Evolutionary conservation across 1,140 invertebrate species (phyloP), one percentile per base, ranked within the genome.

Genomic region (Pseudomyrmex sp.): DNA sequence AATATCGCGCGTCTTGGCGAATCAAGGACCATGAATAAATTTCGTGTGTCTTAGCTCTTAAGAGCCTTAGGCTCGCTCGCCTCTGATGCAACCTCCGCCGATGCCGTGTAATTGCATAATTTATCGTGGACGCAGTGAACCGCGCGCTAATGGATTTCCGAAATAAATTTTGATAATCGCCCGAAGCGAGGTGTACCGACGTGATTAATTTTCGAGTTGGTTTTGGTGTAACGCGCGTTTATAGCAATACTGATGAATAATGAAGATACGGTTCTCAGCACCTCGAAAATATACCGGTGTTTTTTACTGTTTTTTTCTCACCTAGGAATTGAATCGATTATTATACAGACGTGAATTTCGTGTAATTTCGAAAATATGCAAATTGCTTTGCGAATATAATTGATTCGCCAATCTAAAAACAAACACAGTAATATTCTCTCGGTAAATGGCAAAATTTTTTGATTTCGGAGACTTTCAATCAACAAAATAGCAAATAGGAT

Each of bases 111-210:
- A 88, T 88, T 79, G 85, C 85, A 84, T 88, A 84, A 88, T 86
- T 88, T 77, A 86, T 84, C 85, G 66, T 79, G 80, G 80, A 84
- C 80, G 58, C 74, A 72, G 65, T 52, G 59, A 66, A 68, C 75
- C 59, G 50, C 46, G 74, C 56, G 10, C 76, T 87, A 87, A 85
- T 88, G 76, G 87, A 85, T 88, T 88, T 84, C 52, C 85, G 65
- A 82, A 87, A 88, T 88, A 85, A 87, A 85, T 87, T 87, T 72
- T 50, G 66, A 62, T 76, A 73, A 87, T 87, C 85, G 82, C 44
- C 54, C 20, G 56, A 52, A 66, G 85, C 72, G 15, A 80, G 56
- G 54, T 26, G 23, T 50, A 80, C 20, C 54, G 35, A 7, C 56
- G 56, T 72, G 76, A 80, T 70, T 82, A 83, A 83, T 73, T 69